Percentiles rank a stretch among this genome's conserved stretches.
Evolutionary conservation across 2,888 invertebrate genomes (phyloP).

Genomic region (Pemphredon lugubris): DNA sequence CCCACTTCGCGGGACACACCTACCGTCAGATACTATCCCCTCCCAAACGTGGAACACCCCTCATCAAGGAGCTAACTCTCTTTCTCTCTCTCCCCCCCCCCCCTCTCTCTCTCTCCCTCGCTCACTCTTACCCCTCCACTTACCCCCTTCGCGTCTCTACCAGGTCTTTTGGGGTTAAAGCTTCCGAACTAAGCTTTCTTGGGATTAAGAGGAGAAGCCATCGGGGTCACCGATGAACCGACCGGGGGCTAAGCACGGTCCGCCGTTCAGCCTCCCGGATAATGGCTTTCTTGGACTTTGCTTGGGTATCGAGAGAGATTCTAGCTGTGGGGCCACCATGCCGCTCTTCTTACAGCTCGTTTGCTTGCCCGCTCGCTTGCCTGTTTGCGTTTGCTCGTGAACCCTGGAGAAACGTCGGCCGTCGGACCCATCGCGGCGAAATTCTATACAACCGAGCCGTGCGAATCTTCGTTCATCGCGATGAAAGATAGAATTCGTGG

Average conservation of each 20-base stretch:
- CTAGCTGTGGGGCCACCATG: not conserved
- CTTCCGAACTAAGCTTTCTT: constrained; percentile 40
- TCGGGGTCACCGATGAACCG: constrained; percentile 41
- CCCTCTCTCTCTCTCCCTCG: constrained; percentile 1
- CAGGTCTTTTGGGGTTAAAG: constrained; percentile 18
- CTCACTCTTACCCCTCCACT: constrained; percentile 3
- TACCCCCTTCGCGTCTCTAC: constrained; percentile 1
- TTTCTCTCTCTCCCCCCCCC: not conserved
- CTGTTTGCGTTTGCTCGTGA: not conserved
- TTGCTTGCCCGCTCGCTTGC: not conserved
- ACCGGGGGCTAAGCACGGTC: constrained; percentile 32
- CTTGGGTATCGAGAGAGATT: constrained; percentile 19
- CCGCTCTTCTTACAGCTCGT: not conserved
- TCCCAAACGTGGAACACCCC: constrained; percentile 7
- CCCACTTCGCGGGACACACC: constrained; percentile 68
- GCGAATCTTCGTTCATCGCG: not conserved
- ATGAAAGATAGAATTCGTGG: constrained; percentile 1
- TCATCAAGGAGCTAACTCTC: too few species aligned
- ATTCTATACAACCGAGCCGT: not conserved
- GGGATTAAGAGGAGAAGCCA: constrained; percentile 37
- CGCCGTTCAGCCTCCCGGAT: constrained; percentile 37
- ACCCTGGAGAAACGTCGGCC: not conserved
- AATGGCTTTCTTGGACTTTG: constrained; percentile 38
- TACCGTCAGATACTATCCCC: constrained; percentile 42
- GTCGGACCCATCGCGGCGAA: not conserved